phyloP scores from a whole-genome alignment of 2,113 vertebrate species.

The Rhadina sibilatrix region DNA sequence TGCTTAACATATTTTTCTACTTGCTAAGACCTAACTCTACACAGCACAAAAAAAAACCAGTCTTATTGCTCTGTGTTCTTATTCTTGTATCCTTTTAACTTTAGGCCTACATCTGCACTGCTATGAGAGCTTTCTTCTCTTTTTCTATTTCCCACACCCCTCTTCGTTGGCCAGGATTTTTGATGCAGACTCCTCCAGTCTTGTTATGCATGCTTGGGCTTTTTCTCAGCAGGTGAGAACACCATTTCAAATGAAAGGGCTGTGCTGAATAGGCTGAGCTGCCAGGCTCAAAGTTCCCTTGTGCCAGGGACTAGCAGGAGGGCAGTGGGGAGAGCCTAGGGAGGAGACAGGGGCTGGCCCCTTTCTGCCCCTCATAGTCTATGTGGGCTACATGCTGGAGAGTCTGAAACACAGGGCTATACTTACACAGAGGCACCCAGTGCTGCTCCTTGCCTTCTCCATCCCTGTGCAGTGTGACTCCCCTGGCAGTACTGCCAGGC shows the following conservation, averaged over 20 bases:
- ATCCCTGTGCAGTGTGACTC: not conserved
- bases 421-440: not conserved
- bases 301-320: not conserved
- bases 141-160: not conserved
- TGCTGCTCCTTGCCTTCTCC: not conserved
- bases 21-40: not conserved
- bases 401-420: not conserved
- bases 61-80: not conserved
- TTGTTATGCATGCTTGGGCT: not conserved
- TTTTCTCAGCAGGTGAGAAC: not conserved
- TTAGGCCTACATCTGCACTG: not conserved
- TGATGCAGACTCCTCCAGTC: not conserved
- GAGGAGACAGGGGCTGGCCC: rapidly evolving
- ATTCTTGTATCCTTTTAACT: not conserved
- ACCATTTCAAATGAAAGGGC: not conserved
- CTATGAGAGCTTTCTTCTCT: not conserved
- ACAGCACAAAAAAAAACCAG: not conserved
- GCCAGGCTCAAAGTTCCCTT: rapidly evolving
- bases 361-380: rapidly evolving
- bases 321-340: not conserved
- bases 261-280: not conserved
- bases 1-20: not conserved
- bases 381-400: rapidly evolving
- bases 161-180: not conserved
- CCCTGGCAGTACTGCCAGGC: not conserved